A percentile compares a stretch with the other conserved stretches of the same genome.
Evolutionary conservation across 1,140 invertebrate species (phyloP).

Genomic region (Scaptodrosophila lebanonensis): DNA sequence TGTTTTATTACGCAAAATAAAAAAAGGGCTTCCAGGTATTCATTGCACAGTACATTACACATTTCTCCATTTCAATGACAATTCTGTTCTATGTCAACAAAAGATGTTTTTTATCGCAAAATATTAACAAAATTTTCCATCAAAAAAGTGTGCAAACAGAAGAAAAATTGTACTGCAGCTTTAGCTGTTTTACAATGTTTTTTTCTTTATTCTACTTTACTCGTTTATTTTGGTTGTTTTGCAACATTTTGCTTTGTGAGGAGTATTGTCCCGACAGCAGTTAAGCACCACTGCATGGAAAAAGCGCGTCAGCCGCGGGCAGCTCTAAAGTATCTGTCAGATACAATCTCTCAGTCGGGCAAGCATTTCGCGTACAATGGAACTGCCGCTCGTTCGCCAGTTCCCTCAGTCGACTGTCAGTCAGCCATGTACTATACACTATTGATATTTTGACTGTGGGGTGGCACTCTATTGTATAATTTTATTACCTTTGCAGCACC

Average conservation of each 20-base stretch:
- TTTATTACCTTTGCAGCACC: constrained; percentile 45
- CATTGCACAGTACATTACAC: too few relatives aligned
- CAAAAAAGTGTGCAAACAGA: too few relatives aligned
- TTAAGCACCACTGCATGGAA: constrained; percentile 10
- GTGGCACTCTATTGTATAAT: constrained; percentile 48
- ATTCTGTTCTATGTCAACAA: too few relatives aligned
- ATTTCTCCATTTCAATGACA: too few relatives aligned
- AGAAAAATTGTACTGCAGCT: too few relatives aligned
- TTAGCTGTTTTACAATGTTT: too few relatives aligned
- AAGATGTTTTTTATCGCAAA: too few relatives aligned
- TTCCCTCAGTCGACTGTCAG: not conserved
- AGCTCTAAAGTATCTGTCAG: constrained; percentile 22
- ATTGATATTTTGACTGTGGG: constrained; percentile 23
- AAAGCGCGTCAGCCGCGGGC: constrained; percentile 4
- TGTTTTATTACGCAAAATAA: too few relatives aligned
- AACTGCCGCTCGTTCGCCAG: not conserved
- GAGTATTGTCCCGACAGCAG: constrained; percentile 22
- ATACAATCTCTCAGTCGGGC: constrained; percentile 33
- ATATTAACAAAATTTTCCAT: too few relatives aligned
- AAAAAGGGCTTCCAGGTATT: too few relatives aligned
- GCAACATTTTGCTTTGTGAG: constrained; percentile 5
- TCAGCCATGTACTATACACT: constrained; percentile 6
- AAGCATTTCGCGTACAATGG: not conserved
- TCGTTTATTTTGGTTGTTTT: too few relatives aligned
- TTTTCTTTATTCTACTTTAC: too few relatives aligned